phyloP scores from a whole-genome alignment of 2,113 vertebrate species.

The Sterrhoptilus dennistouni region DNA sequence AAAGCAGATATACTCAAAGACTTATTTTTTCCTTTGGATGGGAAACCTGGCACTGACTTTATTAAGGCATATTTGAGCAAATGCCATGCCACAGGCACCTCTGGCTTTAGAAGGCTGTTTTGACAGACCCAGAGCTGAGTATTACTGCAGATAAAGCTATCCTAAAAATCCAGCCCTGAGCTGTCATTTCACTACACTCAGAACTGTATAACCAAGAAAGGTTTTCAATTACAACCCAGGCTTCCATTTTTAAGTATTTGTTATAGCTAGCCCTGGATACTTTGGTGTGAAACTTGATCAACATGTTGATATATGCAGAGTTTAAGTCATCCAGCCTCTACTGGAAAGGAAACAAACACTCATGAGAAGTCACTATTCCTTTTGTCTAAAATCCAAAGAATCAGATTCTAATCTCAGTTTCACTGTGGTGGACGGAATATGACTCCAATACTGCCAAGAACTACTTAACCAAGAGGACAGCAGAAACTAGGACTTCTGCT shows the following conservation, averaged over 20 bases:
- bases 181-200: not conserved
- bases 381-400: not conserved
- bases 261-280: conserved; percentile 33
- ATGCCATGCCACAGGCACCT: conserved; percentile 23
- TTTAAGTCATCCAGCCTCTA: conserved; percentile 35
- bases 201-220: not conserved
- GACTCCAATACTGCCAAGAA: not conserved
- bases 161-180: not conserved
- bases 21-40: not conserved
- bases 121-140: not conserved
- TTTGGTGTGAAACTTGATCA: conserved; percentile 47
- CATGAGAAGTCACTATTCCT: not conserved
- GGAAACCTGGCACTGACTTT: not conserved
- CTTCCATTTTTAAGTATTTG: conserved; percentile 27
- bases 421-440: not conserved
- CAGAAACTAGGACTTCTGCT: not conserved
- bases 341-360: not conserved
- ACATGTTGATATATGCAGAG: conserved; percentile 21
- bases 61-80: conserved; percentile 4
- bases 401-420: not conserved
- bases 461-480: not conserved
- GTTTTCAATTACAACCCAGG: not conserved
- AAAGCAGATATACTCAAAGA: not conserved
- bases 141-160: not conserved
- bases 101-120: conserved; percentile 14